Evolutionary conservation across 1,140 invertebrate species (phyloP).

Genomic region (Trachelipus rathkii): DNA sequence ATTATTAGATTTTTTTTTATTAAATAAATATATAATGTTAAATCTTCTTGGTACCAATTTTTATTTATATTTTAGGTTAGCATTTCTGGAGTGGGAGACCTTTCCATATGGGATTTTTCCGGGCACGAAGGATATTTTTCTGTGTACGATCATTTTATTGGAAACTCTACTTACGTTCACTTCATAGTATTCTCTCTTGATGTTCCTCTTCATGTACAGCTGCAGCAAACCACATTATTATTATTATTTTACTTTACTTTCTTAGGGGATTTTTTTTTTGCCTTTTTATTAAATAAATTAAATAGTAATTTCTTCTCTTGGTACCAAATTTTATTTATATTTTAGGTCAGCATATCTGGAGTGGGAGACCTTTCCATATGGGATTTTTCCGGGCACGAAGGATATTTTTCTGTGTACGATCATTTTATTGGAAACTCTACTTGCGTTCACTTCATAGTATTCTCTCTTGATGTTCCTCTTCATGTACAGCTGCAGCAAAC

Average conservation of each 20-base stretch:
- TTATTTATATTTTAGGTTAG: slow-evolving; percentile 53
- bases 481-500: slow-evolving; percentile 70
- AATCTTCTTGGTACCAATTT: too few relatives aligned
- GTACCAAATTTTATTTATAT: slow-evolving; percentile 17
- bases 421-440: slow-evolving; percentile 67
- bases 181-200: slow-evolving; percentile 69
- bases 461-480: slow-evolving; percentile 66
- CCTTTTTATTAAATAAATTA: too few relatives aligned
- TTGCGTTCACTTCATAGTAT: slow-evolving; percentile 68
- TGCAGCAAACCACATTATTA: slow-evolving; percentile 71
- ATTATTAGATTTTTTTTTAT: too few relatives aligned
- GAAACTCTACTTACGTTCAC: slow-evolving; percentile 64
- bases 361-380: slow-evolving; percentile 66
- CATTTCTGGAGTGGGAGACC: slow-evolving; percentile 57
- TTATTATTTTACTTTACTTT: too few relatives aligned
- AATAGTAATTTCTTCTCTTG: too few relatives aligned
- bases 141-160: slow-evolving; percentile 72
- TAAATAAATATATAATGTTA: too few relatives aligned
- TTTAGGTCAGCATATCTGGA: slow-evolving; percentile 56
- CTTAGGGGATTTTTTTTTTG: too few relatives aligned
- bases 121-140: slow-evolving; percentile 74
- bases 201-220: slow-evolving; percentile 66
- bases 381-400: slow-evolving; percentile 78
- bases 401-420: slow-evolving; percentile 73
- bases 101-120: slow-evolving; percentile 76